Conservation (phyloP, 2,888 invertebrate genomes). For the Schrankia costaestrigalis region DNA sequence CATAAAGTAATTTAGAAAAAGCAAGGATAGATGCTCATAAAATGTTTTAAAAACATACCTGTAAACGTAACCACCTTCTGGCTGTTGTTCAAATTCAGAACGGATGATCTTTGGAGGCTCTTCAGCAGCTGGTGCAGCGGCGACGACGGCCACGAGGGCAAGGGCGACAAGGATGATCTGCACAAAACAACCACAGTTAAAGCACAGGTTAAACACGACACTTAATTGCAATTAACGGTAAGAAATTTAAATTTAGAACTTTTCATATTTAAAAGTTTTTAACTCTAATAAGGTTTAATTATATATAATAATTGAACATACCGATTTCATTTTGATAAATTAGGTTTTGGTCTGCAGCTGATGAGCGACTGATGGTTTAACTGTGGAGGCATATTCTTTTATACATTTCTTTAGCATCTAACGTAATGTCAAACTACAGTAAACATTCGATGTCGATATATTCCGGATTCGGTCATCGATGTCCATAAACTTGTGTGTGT, state of each 20-base stretch:
- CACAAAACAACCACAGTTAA: background rate
- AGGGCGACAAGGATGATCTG: slow-evolving; percentile 43
- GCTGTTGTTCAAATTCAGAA: background rate
- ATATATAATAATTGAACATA: too few relatives aligned
- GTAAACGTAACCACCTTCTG: slow-evolving; percentile 1
- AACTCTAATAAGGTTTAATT: too few relatives aligned
- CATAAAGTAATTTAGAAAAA: too few relatives aligned
- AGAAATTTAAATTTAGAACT: too few relatives aligned
- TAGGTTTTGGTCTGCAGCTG: slow-evolving; percentile 47
- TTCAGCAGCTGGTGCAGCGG: slow-evolving; percentile 42
- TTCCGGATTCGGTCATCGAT: slow-evolving; percentile 61
- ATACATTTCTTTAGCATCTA: slow-evolving; percentile 68
- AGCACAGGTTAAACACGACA: too few relatives aligned
- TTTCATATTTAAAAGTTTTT: too few relatives aligned
- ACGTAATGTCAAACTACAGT: slow-evolving; percentile 63
- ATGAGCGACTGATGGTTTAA: slow-evolving; percentile 64
- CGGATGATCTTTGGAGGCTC: slow-evolving; percentile 13
- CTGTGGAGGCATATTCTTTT: slow-evolving; percentile 60
- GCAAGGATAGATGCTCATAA: too few relatives aligned
- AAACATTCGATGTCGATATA: slow-evolving; percentile 63
- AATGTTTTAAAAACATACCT: background rate
- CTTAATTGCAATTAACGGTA: too few relatives aligned
- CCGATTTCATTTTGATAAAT: slow-evolving; percentile 66
- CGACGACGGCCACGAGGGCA: slow-evolving; percentile 55
- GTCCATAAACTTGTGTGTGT: slow-evolving; percentile 36